phyloP scores from a whole-genome alignment of 2,113 vertebrate genomes.

The Leiothrix lutea region DNA sequence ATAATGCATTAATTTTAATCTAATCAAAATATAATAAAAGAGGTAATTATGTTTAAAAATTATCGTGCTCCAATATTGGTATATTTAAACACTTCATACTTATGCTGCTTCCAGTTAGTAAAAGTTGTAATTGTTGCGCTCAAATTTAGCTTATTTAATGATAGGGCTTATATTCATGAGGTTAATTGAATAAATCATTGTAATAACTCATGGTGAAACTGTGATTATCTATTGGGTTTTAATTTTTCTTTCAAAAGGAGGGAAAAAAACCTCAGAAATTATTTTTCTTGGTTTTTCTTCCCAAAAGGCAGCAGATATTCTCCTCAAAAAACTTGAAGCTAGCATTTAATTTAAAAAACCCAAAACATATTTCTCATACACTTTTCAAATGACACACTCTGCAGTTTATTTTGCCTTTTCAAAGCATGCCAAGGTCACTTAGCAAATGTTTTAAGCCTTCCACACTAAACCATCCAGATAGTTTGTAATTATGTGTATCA shows the following conservation, averaged over 20 bases:
- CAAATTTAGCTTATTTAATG: constrained; percentile 75
- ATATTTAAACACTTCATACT: constrained; percentile 77
- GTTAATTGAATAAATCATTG: constrained; percentile 80
- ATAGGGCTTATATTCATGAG: constrained; percentile 67
- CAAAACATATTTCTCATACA: neutral
- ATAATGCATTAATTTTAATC: constrained; percentile 94
- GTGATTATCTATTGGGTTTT: constrained; percentile 67
- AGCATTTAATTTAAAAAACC: neutral
- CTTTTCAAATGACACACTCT: neutral
- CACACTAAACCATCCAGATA: neutral
- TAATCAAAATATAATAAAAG: constrained; percentile 94
- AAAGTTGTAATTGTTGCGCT: constrained; percentile 79
- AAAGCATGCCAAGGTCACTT: neutral
- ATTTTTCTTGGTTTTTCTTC: constrained; percentile 46
- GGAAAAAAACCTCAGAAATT: neutral
- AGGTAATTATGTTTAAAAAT: constrained; percentile 91
- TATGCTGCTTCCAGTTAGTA: constrained; percentile 66
- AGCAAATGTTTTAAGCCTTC: neutral
- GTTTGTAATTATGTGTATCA: neutral
- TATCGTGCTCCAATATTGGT: constrained; percentile 77
- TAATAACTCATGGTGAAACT: constrained; percentile 71
- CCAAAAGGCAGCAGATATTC: neutral
- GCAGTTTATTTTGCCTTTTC: neutral
- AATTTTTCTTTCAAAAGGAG: constrained; percentile 60
- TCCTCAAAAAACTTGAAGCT: neutral